Conservation (phyloP, 2,797 vertebrate genomes). For the Melanotaenia maccullochi region DNA sequence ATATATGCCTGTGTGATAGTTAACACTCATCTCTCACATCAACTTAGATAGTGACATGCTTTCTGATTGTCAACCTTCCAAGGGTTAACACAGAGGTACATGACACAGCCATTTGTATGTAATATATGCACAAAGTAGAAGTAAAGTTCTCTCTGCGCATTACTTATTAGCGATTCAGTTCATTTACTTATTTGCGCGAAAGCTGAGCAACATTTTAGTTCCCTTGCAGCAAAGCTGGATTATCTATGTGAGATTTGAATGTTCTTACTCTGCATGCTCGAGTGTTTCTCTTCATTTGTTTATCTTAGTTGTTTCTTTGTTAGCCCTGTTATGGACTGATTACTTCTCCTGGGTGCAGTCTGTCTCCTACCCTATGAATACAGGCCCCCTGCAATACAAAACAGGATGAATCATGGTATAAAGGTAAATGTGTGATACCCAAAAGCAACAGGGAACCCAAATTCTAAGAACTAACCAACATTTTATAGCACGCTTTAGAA, state of each 20-base stretch:
- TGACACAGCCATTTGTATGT: neutral
- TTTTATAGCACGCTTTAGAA: neutral
- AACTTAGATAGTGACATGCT: neutral
- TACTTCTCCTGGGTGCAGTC: neutral
- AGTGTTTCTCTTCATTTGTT: neutral
- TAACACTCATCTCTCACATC: constrained; percentile 6
- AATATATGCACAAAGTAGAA: neutral
- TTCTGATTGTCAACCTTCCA: neutral
- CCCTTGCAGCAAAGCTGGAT: no score
- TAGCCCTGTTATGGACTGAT: neutral
- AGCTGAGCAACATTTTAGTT: no score
- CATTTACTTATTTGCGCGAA: neutral
- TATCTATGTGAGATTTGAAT: neutral
- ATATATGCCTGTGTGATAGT: constrained; percentile 6
- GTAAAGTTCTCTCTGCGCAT: no score
- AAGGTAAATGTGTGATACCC: neutral
- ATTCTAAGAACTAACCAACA: neutral
- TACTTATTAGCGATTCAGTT: no score
- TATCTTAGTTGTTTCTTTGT: neutral
- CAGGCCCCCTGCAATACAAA: neutral
- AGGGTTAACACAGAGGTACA: neutral
- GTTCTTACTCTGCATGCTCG: neutral
- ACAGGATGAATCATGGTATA: neutral
- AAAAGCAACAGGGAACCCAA: neutral
- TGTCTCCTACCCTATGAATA: neutral